Base-by-base conservation (phyloP, 1,140 invertebrate genomes). In the Thrips palmi region DNA sequence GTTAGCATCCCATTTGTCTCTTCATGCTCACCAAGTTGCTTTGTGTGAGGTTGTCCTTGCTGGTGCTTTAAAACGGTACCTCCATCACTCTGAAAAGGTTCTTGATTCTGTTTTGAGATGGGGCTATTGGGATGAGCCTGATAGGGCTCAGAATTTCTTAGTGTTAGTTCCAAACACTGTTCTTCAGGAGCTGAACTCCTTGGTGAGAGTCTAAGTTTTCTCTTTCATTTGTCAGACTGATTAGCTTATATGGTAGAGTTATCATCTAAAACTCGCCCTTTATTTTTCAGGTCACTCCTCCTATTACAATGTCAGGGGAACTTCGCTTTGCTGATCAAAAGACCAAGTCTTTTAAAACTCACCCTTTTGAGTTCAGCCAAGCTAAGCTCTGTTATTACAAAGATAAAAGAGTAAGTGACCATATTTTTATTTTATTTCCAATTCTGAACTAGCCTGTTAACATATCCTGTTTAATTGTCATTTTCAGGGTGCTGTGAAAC, bases 101-200 rank as follows among this genome's bases (percentile, higher is more conserved):
- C 59, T 86, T 7, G 67, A 71, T 41, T 64, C 68, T 3, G 68
- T 70, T 0, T 58, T 73, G 4, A 64, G 71, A 28, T 92, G 85
- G 85, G 71, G 78, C 1, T 78, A 79, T 43, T 91, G 85, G 85
- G 74, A 82, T 29, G 70, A 80, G 32, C 64, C 67, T 3, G 79
- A 86, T 53, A 62, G 81, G 12, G 82, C 78, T 53, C 68, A 84
- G 45, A 87, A 86, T 49, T 71, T 75, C 48, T 57, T 89, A 10
- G 57, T 84, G n/a, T 54, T 87, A 5, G 74, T 59, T 37, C 54
- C 56, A 14, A 68, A 68, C 43, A 54, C 51, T 3, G 28, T 70
- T 1, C 65, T 65, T 41, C 59, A 58, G 22, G 58, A 67, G 37
- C 56, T 70, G 28, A 35, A 60, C 28, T 58, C 59, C 27, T 49